Percentiles rank a stretch among this genome's conserved stretches.
Evolutionary conservation across 37 sponge, comb jelly and placozoan genomes (phyloP).

Genomic region (Spongia lamella): DNA sequence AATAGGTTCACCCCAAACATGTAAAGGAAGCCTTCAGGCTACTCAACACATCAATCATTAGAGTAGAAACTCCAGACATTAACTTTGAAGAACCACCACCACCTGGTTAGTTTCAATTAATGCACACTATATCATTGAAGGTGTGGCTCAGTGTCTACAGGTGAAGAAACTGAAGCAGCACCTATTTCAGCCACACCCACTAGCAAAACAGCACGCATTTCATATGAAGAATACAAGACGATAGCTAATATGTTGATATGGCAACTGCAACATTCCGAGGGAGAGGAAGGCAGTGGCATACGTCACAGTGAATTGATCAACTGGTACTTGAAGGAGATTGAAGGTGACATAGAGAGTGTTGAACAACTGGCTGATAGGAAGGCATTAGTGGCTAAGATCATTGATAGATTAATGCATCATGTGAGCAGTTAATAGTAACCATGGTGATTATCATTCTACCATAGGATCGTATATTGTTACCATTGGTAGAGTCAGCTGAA

Average conservation of each 20-base stretch:
- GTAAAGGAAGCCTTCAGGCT: slow-evolving; percentile 97
- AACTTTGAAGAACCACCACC: slow-evolving; percentile 82
- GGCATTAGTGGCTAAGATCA: slow-evolving; percentile 85
- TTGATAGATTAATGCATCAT: slow-evolving; percentile 88
- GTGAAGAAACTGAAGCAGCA: slow-evolving; percentile 1
- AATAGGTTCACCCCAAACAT: slow-evolving; percentile 82
- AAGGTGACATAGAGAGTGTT: slow-evolving; percentile 82
- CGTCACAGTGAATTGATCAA: slow-evolving; percentile 73
- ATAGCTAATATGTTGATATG: slow-evolving; percentile 90
- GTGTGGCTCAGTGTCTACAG: not conserved
- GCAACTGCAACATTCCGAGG: slow-evolving; percentile 85
- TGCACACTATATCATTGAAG: not conserved
- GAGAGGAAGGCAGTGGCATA: slow-evolving; percentile 79
- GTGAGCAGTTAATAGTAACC: slow-evolving; percentile 42
- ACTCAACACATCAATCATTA: slow-evolving; percentile 91
- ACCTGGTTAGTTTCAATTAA: not conserved
- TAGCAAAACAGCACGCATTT: slow-evolving; percentile 61
- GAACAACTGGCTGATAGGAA: slow-evolving; percentile 83
- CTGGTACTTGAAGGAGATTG: slow-evolving; percentile 92
- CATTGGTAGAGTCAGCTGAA: slow-evolving; percentile 52
- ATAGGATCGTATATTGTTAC: slow-evolving; percentile 79
- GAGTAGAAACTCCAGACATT: slow-evolving; percentile 98
- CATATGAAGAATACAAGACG: slow-evolving; percentile 92
- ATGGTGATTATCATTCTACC: not conserved
- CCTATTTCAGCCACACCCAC: slow-evolving; percentile 11